These are phyloP conservation scores for Pygocentrus nattereri DNA, from an alignment of 2,797 vertebrate species.

Conservation along the genomic window DNA sequence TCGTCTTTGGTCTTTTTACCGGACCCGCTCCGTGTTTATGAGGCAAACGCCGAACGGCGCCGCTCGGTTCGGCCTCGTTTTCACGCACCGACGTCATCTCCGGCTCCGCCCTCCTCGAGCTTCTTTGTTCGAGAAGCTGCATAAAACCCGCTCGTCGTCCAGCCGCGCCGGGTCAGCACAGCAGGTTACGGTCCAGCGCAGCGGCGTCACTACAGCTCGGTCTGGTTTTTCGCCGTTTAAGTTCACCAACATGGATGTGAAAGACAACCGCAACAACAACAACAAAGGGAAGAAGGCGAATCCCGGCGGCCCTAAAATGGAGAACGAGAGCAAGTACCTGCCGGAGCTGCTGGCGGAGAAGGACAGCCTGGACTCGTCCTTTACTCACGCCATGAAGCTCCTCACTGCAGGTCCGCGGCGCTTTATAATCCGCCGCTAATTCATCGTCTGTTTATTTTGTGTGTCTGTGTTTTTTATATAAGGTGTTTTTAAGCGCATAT, in stretches of 20 bases:
- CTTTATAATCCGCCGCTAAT: no score
- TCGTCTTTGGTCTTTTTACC: no score
- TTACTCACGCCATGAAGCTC: constrained; percentile 95
- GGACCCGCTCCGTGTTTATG: no score
- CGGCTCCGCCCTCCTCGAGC: neutral
- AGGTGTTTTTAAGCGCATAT: no score
- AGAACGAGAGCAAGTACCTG: constrained; percentile 92
- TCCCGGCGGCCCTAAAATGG: constrained; percentile 79
- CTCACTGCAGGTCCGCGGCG: constrained; percentile 83
- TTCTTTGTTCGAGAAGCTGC: constrained; percentile 29
- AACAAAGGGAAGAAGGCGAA: constrained; percentile 38
- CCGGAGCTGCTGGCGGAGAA: constrained; percentile 96
- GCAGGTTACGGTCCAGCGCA: no score
- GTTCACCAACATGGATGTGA: constrained; percentile 31
- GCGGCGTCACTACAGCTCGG: neutral
- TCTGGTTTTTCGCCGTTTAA: neutral
- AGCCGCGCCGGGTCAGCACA: neutral
- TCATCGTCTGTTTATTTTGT: neutral
- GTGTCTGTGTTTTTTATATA: neutral
- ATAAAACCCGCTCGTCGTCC: neutral
- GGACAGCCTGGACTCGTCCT: constrained; percentile 95
- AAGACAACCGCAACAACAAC: constrained; percentile 39
- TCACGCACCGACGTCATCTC: neutral
- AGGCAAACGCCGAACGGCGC: no score
- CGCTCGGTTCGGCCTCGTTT: no score